A percentile compares a stretch with the other conserved stretches of the same genome.
phyloP scores from a whole-genome alignment of 2,113 vertebrate species.

The Gambusia holbrooki region DNA sequence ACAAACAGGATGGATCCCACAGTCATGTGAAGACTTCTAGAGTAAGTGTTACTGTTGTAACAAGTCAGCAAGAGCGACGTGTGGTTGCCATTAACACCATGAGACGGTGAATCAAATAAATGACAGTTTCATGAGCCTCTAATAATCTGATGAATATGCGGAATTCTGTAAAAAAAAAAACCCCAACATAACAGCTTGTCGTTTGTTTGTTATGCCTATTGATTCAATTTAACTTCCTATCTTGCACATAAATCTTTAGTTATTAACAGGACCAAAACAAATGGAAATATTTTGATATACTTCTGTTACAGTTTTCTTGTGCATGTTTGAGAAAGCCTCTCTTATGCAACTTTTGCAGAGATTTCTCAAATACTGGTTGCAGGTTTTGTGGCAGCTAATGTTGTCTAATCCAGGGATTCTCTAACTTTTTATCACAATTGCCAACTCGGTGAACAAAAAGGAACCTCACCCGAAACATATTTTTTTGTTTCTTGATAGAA shows the following conservation, averaged over 20 bases:
- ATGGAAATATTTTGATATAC: not conserved
- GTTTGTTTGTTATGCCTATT: no score
- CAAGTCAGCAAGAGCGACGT: not conserved
- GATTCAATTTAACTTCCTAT: no score
- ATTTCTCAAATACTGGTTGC: conserved; percentile 37
- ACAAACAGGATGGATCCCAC: conserved; percentile 7
- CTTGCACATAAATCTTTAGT: not conserved
- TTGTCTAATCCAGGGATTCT: conserved; percentile 4
- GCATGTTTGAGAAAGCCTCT: not conserved
- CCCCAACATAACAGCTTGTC: no score
- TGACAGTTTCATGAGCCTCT: no score
- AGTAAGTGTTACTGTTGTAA: not conserved
- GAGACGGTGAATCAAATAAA: not conserved
- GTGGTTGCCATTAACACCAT: not conserved
- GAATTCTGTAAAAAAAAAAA: no score
- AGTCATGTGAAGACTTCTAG: not conserved
- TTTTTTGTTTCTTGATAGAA: no score
- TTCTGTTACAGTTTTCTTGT: not conserved
- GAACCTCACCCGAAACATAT: no score
- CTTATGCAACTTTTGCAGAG: conserved; percentile 27
- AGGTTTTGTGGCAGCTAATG: conserved; percentile 10
- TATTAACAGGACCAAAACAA: not conserved
- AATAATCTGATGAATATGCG: not conserved
- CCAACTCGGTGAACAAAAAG: no score
- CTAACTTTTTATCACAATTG: not conserved